Conservation (phyloP, 2,113 vertebrate species). For the Gavialis gangeticus region DNA sequence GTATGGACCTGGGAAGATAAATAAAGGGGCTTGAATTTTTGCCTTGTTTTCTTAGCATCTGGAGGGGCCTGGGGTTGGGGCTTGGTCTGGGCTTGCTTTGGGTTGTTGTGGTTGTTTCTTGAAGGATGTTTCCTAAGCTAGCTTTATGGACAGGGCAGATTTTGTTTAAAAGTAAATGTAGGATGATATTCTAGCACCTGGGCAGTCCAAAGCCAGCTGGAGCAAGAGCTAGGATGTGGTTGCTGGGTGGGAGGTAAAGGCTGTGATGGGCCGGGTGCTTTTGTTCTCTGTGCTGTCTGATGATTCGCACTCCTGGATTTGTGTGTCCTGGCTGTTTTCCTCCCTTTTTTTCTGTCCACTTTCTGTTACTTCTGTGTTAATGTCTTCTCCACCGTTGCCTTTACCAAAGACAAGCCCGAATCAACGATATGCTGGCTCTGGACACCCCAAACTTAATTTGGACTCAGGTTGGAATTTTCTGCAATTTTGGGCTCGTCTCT, state of each 20-base stretch:
- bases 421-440: not conserved
- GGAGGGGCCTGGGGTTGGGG: not conserved
- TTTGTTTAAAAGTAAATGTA: fast-evolving
- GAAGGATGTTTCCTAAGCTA: not conserved
- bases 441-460: too few relatives aligned
- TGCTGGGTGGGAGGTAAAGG: not conserved
- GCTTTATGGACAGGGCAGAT: fast-evolving
- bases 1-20: not conserved
- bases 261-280: not conserved
- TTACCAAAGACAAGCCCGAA: not conserved
- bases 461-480: too few relatives aligned
- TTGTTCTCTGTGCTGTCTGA: not conserved
- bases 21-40: fast-evolving
- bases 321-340: not conserved
- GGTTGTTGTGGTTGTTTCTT: not conserved
- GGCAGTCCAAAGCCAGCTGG: not conserved
- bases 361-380: not conserved
- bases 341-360: not conserved
- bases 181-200: not conserved
- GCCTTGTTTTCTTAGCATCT: not conserved
- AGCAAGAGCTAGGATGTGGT: not conserved
- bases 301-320: not conserved
- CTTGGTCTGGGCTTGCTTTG: not conserved
- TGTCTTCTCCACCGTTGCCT: not conserved
- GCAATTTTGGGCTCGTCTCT: not conserved